These are phyloP conservation scores for Timema cristinae DNA, from an alignment of 2,888 invertebrate genomes.

Conservation along the genomic window DNA sequence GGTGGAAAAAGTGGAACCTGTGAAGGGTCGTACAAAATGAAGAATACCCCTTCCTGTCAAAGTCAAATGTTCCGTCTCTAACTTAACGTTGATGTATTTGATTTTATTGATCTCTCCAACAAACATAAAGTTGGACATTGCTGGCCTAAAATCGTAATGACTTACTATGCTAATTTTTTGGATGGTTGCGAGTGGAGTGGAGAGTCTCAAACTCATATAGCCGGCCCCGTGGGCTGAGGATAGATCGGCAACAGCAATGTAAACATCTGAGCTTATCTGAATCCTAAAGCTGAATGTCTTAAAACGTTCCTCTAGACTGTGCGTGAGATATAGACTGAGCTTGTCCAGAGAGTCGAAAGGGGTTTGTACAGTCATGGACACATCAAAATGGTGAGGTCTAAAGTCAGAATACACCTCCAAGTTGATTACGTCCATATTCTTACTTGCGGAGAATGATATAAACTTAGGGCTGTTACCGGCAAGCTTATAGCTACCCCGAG, in stretches of 20 bases:
- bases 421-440: conserved; percentile 7
- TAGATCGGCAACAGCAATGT: neutral
- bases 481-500: conserved; percentile 25
- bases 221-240: neutral
- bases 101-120: too few species aligned
- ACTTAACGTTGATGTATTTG: too few species aligned
- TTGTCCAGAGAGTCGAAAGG: neutral
- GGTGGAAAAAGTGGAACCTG: too few species aligned
- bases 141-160: conserved; percentile 2
- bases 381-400: neutral
- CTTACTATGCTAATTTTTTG: neutral
- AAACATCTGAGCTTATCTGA: neutral
- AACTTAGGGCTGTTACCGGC: neutral
- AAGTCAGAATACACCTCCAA: neutral
- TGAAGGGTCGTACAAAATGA: too few species aligned
- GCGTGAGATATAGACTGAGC: neutral
- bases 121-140: neutral
- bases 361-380: neutral
- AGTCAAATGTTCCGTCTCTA: too few species aligned
- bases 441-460: neutral
- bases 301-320: neutral
- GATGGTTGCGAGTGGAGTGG: neutral
- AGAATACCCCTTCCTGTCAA: too few species aligned
- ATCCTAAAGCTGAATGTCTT: neutral
- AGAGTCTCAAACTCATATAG: neutral